Base-by-base conservation (phyloP, 2,888 invertebrate genomes). In the Opisthograptis luteolata region DNA sequence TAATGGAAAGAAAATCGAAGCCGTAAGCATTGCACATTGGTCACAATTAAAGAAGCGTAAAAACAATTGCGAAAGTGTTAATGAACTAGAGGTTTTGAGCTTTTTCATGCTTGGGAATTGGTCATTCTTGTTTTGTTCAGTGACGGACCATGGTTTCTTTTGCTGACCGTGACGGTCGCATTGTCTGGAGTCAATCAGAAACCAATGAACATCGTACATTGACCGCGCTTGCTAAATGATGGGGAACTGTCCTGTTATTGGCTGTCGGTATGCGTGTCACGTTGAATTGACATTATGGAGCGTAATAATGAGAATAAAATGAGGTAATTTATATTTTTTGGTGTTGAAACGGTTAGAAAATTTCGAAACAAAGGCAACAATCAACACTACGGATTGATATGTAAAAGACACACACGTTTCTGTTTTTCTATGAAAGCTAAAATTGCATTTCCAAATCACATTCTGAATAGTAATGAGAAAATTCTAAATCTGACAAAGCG, bases 61-160 rank as follows among this genome's bases (percentile, higher is more conserved):
- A 87, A 83, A 85, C 85, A 84, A 87, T 87, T 85, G 86, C 82
- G 73, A 84, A 84, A 84, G 79, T 76, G 73, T 73, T 84, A 82
- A 86, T 83, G 81, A 81, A 79, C 78, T 78, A 67, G 70, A 67
- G 70, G 73, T 72, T 39, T 41, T 9, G 69, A 68, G 71, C 67
- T 75, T 69, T 75, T 79, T 82, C 81, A 84, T 75, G 84, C 83
- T 81, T 31, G 69, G 50, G 63, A 70, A 73, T 73, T 63, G 67
- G 66, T 65, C 62, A 76, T 79, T 81, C 76, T 78, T 79, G 77
- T 77, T 81, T 77, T 79, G 77, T 76, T 81, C 70, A 78, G 72
- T 70, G 64, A 73, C 76, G 60, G 65, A 79, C 79, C 70, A 76
- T 77, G 78, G 66, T 69, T 70, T 73, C 67, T 59, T 69, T 66